These are phyloP conservation scores for Drosophila murphyi DNA, from an alignment of 1,140 invertebrate species.

Conservation along the genomic window DNA sequence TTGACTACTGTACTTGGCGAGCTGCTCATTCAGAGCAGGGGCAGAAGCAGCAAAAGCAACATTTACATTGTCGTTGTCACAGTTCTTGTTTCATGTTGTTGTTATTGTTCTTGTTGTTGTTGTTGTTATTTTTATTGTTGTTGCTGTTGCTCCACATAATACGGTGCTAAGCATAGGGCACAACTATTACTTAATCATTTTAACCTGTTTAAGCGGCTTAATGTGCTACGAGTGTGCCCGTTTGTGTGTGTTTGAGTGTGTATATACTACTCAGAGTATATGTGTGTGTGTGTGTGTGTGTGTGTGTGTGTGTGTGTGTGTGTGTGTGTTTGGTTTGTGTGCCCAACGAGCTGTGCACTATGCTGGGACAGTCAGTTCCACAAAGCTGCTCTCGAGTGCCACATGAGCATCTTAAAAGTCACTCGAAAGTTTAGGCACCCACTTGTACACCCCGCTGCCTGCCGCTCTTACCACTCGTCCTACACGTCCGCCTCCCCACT, in stretches of 20 bases:
- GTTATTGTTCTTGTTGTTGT: slow-evolving; percentile 36
- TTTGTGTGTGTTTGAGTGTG: neutral
- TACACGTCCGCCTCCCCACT: neutral
- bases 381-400: slow-evolving; percentile 45
- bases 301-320: neutral
- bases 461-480: no score
- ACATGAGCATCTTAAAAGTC: slow-evolving; percentile 57
- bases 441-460: neutral
- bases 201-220: slow-evolving; percentile 80
- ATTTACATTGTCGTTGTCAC: slow-evolving; percentile 21
- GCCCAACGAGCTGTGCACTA: slow-evolving; percentile 1
- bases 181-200: slow-evolving; percentile 80
- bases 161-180: slow-evolving; percentile 65
- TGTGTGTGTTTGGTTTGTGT: slow-evolving; percentile 2
- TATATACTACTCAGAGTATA: no score
- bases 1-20: slow-evolving; percentile 12
- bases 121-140: slow-evolving; percentile 26
- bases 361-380: slow-evolving; percentile 17
- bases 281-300: neutral
- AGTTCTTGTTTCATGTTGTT: slow-evolving; percentile 16
- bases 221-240: slow-evolving; percentile 52
- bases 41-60: slow-evolving; percentile 1
- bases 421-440: slow-evolving; percentile 53
- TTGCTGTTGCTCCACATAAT: slow-evolving; percentile 62
- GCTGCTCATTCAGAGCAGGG: slow-evolving; percentile 1